Evolutionary conservation across 2,797 vertebrate genomes (phyloP).

Genomic region (Linurgus olivaceus): DNA sequence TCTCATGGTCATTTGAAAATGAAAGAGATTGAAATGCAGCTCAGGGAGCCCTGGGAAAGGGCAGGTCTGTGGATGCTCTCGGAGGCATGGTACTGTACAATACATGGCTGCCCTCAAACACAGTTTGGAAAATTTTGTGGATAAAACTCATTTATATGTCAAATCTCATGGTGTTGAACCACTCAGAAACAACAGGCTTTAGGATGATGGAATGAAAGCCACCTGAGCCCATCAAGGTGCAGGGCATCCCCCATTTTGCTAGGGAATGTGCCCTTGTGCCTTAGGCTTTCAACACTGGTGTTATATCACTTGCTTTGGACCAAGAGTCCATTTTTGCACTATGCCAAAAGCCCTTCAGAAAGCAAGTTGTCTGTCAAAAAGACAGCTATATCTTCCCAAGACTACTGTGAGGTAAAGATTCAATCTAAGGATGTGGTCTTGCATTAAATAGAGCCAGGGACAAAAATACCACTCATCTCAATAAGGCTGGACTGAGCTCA

Average conservation of each 20-base stretch:
- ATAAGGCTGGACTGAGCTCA: background rate
- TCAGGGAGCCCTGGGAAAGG: background rate
- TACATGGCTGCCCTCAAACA: background rate
- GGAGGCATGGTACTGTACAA: background rate
- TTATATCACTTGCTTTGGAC: background rate
- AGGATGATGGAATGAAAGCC: background rate
- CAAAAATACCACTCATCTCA: background rate
- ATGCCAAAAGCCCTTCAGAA: background rate
- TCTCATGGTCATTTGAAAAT: background rate
- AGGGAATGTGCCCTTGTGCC: background rate
- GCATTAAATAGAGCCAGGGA: background rate
- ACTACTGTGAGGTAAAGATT: background rate
- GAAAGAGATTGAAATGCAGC: background rate
- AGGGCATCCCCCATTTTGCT: background rate
- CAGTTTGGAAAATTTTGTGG: background rate
- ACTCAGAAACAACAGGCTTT: background rate
- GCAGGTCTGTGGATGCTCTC: background rate
- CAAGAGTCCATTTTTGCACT: background rate
- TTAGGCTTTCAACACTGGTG: accelerated
- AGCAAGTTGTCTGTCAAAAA: background rate
- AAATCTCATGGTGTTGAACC: background rate
- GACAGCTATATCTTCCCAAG: background rate
- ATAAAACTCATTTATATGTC: background rate
- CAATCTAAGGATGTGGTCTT: background rate
- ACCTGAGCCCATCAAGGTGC: background rate